Conservation (phyloP, 2,888 invertebrate species). For the Agrotis exclamationis region DNA sequence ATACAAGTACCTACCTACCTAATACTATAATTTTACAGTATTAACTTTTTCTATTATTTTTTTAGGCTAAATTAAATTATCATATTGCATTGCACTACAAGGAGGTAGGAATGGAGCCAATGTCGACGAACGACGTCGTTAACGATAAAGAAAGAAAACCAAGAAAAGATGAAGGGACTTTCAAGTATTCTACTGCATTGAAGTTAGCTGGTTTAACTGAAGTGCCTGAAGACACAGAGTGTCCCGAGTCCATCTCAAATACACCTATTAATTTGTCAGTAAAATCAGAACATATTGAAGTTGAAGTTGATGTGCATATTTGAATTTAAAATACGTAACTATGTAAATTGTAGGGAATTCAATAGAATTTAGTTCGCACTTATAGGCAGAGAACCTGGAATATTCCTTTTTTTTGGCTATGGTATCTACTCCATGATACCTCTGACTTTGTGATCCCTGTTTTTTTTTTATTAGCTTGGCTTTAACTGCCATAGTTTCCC, state of each 20-base stretch:
- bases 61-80: conserved; percentile 78
- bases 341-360: conserved; percentile 6
- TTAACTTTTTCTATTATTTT: conserved; percentile 24
- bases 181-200: conserved; percentile 78
- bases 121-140: conserved; percentile 15
- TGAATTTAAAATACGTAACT: conserved; percentile 21
- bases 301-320: conserved; percentile 62
- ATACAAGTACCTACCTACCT: too few species aligned
- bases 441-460: neutral
- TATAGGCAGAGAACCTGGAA: too few species aligned
- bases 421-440: neutral
- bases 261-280: conserved; percentile 53
- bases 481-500: neutral
- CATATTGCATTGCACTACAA: conserved; percentile 76
- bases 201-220: conserved; percentile 78
- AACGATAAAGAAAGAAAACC: conserved; percentile 77
- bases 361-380: neutral
- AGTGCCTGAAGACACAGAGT: conserved; percentile 47
- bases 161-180: conserved; percentile 79
- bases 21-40: neutral
- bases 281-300: conserved; percentile 61
- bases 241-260: conserved; percentile 3
- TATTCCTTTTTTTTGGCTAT: too few species aligned
- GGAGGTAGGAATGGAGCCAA: conserved; percentile 37
- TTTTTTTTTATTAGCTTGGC: neutral